Evolutionary conservation across 2,797 vertebrate species (phyloP).

Genomic region (Benthosema pterotum): DNA sequence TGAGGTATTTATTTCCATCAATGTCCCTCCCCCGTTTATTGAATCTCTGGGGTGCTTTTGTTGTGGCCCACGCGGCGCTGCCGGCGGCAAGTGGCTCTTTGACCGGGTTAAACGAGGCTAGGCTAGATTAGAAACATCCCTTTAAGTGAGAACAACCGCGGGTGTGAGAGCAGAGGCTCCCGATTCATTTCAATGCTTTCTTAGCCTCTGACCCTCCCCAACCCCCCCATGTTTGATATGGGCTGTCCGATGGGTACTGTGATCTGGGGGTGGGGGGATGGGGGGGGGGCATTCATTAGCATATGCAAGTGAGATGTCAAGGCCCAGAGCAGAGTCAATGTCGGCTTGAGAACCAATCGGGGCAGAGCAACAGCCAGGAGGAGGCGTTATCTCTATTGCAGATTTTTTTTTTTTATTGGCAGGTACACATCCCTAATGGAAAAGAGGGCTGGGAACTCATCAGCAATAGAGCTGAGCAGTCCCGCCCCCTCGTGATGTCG

Average conservation of each 20-base stretch:
- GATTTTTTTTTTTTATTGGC: neutral
- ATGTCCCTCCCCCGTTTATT: conserved; percentile 12
- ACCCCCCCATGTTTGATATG: too few species aligned
- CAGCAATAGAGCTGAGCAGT: too few species aligned
- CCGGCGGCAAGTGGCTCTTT: conserved; percentile 1
- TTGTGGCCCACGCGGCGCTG: conserved; percentile 7
- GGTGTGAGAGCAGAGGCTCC: conserved; percentile 36
- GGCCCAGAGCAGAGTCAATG: neutral
- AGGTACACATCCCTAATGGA: neutral
- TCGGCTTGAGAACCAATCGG: conserved; percentile 9
- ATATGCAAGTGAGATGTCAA: conserved; percentile 26
- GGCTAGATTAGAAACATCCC: conserved; percentile 45
- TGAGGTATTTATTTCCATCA: conserved; percentile 19
- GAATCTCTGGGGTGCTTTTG: conserved; percentile 13
- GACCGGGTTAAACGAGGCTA: conserved; percentile 43
- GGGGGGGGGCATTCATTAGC: conserved; percentile 37
- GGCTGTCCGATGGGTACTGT: conserved; percentile 26
- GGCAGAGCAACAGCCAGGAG: neutral
- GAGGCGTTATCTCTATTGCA: neutral
- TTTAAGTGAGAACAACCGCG: conserved; percentile 23
- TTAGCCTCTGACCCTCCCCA: conserved; percentile 53
- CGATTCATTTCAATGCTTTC: conserved; percentile 44
- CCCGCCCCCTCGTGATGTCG: too few species aligned
- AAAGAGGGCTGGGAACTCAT: neutral
- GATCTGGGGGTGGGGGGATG: conserved; percentile 37